Percentiles rank a stretch among this genome's conserved stretches.
These are phyloP conservation scores for Hydropsyche betteni DNA, from an alignment of 2,888 invertebrate genomes.

Conservation along the genomic window DNA sequence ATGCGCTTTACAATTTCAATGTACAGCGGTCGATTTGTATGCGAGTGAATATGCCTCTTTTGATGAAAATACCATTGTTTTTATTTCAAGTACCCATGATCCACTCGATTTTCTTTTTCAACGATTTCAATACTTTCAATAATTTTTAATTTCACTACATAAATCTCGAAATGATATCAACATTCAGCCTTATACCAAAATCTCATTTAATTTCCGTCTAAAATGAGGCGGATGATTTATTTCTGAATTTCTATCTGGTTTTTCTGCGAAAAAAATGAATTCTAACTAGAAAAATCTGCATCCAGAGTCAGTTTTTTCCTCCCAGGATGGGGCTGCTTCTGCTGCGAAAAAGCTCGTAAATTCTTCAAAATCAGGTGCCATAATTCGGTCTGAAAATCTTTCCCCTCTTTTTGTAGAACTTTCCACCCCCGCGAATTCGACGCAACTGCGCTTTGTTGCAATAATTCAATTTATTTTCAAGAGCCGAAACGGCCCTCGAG, in stretches of 20 bases:
- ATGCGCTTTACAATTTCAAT: too few species aligned
- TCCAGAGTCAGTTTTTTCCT: not conserved
- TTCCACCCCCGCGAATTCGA: conserved; percentile 23
- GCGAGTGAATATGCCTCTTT: too few species aligned
- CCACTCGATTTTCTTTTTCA: too few species aligned
- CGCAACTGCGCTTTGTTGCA: conserved; percentile 46
- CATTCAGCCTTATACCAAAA: not conserved
- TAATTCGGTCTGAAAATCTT: conserved; percentile 28
- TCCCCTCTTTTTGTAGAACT: conserved; percentile 29
- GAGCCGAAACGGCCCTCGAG: conserved; percentile 43
- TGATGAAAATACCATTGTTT: too few species aligned
- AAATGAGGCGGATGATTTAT: not conserved
- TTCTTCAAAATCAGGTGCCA: conserved; percentile 36
- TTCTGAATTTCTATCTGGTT: conserved; percentile 1
- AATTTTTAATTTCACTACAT: too few species aligned
- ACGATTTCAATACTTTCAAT: too few species aligned
- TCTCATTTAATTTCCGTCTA: not conserved
- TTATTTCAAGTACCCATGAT: too few species aligned
- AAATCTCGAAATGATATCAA: not conserved
- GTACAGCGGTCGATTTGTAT: too few species aligned
- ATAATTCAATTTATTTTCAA: conserved; percentile 47
- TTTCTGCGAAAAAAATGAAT: conserved; percentile 5
- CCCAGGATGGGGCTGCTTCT: not conserved
- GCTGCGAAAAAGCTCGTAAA: conserved; percentile 20
- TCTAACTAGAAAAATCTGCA: conserved; percentile 4